phyloP scores from a whole-genome alignment of 1,140 invertebrate species.

The honey bee (Apis mellifera) region Amel_HAv3.1 CM009940.2:6830001-6830500 shows the following conservation, averaged over 20 bases:
- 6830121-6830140: too few species aligned
- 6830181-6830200: not conserved
- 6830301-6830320: conserved; percentile 38
- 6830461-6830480: conserved; percentile 21
- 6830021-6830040: too few species aligned
- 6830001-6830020: too few species aligned
- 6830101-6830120: too few species aligned
- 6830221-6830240: not conserved
- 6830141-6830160: too few species aligned
- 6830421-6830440: conserved; percentile 50
- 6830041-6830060: too few species aligned
- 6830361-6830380: conserved; percentile 53
- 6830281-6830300: conserved; percentile 45
- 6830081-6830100: too few species aligned
- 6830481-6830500: not conserved
- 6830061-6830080: too few species aligned
- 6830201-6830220: not conserved
- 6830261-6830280: conserved; percentile 7
- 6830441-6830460: conserved; percentile 49
- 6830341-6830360: not conserved
- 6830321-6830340: not conserved
- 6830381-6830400: not conserved
- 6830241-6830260: not conserved
- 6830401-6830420: not conserved
- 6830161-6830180: not conserved